phyloP scores from a whole-genome alignment of 92 coral and sea anemone species.

The Heliopora coerulea region DNA sequence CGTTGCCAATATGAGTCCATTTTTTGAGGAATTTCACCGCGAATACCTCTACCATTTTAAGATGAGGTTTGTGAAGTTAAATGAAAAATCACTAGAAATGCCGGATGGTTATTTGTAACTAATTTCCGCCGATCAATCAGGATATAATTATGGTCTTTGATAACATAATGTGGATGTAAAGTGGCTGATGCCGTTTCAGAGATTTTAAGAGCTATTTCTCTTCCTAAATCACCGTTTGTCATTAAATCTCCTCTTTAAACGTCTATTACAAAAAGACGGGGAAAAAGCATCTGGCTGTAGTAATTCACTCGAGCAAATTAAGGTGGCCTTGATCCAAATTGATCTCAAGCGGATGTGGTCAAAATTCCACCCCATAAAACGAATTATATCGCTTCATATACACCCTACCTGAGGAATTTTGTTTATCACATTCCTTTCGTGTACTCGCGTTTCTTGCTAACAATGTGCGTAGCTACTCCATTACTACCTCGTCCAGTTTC shows the following conservation, averaged over 20 bases:
- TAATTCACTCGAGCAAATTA: background rate
- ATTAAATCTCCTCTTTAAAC: background rate
- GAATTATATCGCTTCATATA: slow-evolving; percentile 8
- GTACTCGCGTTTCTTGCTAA: slow-evolving; percentile 6
- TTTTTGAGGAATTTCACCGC: background rate
- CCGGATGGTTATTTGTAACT: slow-evolving; percentile 41
- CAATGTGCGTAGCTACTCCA: background rate
- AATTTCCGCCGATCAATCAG: slow-evolving; percentile 41
- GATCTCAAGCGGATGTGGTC: slow-evolving; percentile 19
- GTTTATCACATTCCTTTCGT: slow-evolving; percentile 14
- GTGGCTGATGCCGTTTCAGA: slow-evolving; percentile 27
- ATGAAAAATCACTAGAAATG: background rate
- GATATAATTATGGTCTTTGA: slow-evolving; percentile 34
- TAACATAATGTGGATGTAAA: slow-evolving; percentile 32
- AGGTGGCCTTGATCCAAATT: background rate
- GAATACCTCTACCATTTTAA: background rate
- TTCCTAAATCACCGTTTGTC: background rate
- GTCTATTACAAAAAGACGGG: no score
- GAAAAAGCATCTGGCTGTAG: no score
- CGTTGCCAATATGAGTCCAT: slow-evolving; percentile 17
- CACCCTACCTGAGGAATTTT: slow-evolving; percentile 29
- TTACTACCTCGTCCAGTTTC: no score
- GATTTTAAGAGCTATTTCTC: slow-evolving; percentile 17
- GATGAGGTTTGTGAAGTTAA: background rate
- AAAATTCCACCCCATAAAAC: slow-evolving; percentile 19